Evolutionary conservation across 2,113 vertebrate species (phyloP).

Genomic region (Hypanus sabinus): DNA sequence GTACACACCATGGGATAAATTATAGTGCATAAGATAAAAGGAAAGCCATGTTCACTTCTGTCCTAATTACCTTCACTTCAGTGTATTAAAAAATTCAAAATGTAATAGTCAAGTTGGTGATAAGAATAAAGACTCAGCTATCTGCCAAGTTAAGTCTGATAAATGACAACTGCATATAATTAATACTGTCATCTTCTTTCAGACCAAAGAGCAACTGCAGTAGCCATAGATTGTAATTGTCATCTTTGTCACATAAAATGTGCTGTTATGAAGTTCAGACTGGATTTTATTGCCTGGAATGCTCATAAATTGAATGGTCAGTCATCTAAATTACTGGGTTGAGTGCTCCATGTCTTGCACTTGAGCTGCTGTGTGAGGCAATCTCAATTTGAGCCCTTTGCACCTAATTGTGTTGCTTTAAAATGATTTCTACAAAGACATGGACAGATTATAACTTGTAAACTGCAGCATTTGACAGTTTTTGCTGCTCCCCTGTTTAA

Average conservation of each 20-base stretch:
- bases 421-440: conserved; percentile 46
- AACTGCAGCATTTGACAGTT: conserved; percentile 50
- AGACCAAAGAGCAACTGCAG: conserved; percentile 63
- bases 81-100: conserved; percentile 70
- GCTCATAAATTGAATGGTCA: conserved; percentile 77
- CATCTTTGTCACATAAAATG: conserved; percentile 80
- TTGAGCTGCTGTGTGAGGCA: conserved; percentile 57
- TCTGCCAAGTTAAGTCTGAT: conserved; percentile 73
- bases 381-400: conserved; percentile 63
- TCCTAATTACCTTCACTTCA: conserved; percentile 69
- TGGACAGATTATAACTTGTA: conserved; percentile 55
- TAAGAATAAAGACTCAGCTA: conserved; percentile 57
- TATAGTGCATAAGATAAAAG: conserved; percentile 40
- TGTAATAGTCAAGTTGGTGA: conserved; percentile 65
- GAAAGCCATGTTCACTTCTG: conserved; percentile 56
- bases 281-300: conserved; percentile 73
- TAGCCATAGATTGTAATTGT: conserved; percentile 80
- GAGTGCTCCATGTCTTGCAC: conserved; percentile 53
- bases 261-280: conserved; percentile 77
- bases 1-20: conserved; percentile 8
- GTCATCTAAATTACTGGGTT: conserved; percentile 74
- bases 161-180: conserved; percentile 70
- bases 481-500: conserved; percentile 27
- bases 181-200: conserved; percentile 65
- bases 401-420: conserved; percentile 58